Base-by-base conservation (phyloP, 2,113 vertebrate genomes). In the Triplophysa siluroides region DNA sequence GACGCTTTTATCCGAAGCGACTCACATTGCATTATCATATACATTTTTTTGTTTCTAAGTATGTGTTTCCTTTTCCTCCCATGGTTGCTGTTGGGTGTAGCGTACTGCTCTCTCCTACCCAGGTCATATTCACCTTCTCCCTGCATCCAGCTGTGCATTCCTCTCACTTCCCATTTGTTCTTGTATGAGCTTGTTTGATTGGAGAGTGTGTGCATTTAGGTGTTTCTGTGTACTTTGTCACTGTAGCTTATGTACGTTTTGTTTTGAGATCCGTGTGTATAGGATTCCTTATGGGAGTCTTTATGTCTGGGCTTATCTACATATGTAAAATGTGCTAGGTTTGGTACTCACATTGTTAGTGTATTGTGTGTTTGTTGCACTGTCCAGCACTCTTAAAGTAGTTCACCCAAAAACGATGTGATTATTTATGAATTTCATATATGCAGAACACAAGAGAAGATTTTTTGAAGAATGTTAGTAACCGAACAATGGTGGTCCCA, bases 51-150 rank as follows among this genome's bases (percentile, higher is more conserved):
- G 26, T 29, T 29, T 29, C 26, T 3, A 29, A 29, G 2, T 29
- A 29, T 3, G 26, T 29, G 26, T 3, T 77, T 81, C 87, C 81
- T 91, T 78, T 84, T 81, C 74, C 84, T 85, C 70, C 75, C 78
- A 83, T 81, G 87, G 81, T 8, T 78, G 76, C 88, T 85, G 86
- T 83, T 84, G 87, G 84, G 85, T 58, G 85, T 82, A 78, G 83
- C 43, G 61, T 83, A 80, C 83, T 75, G 81, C 77, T 80, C 82
- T 83, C 83, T 68, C 60, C 78, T 88, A 56, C 86, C 41, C 90
- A 92, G 92, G 91, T 93, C 90, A 92, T 84, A 74, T 69, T 73
- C 82, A 80, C 78, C 81, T 86, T 86, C 76, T 80, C 41, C 56
- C 64, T 87, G 86, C 88, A 75, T 90, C 86, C 83, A 83, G 76